Evolutionary conservation across 2,113 vertebrate species (phyloP).

Genomic region (Corvus hawaiiensis): DNA sequence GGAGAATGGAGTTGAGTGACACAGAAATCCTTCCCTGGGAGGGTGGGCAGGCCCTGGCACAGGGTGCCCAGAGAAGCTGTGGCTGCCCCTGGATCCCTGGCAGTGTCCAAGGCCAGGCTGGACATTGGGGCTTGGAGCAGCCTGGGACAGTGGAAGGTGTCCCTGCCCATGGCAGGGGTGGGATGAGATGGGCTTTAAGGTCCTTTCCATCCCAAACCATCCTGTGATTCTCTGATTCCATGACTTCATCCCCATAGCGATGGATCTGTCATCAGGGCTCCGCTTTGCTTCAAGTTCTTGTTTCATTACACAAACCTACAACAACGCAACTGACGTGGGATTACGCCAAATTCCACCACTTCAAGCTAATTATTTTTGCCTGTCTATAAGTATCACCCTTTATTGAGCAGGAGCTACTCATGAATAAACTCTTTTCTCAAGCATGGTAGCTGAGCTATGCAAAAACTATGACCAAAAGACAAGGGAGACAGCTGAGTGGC

Average conservation of each 20-base stretch:
- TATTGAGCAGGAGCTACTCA: neutral
- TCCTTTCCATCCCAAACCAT: neutral
- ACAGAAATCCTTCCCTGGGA: neutral
- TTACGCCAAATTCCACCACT: neutral
- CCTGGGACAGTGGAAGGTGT: neutral
- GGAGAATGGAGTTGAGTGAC: neutral
- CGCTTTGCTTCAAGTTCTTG: neutral
- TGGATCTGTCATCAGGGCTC: neutral
- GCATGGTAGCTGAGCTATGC: neutral
- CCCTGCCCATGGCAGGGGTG: neutral
- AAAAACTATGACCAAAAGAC: neutral
- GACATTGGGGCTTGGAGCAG: fast-evolving
- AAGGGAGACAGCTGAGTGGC: neutral
- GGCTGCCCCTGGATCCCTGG: neutral
- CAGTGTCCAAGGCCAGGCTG: fast-evolving
- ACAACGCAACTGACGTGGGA: neutral
- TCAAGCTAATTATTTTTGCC: conserved; percentile 19
- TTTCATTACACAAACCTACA: neutral
- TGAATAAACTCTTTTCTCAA: neutral
- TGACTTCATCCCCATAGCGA: neutral
- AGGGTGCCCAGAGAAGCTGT: neutral
- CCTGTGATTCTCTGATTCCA: neutral
- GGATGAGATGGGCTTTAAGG: neutral
- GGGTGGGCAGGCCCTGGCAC: neutral
- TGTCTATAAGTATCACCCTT: neutral